Evolutionary conservation across 2,113 vertebrate genomes (phyloP).

Genomic region (Genyomyrus donnyi): DNA sequence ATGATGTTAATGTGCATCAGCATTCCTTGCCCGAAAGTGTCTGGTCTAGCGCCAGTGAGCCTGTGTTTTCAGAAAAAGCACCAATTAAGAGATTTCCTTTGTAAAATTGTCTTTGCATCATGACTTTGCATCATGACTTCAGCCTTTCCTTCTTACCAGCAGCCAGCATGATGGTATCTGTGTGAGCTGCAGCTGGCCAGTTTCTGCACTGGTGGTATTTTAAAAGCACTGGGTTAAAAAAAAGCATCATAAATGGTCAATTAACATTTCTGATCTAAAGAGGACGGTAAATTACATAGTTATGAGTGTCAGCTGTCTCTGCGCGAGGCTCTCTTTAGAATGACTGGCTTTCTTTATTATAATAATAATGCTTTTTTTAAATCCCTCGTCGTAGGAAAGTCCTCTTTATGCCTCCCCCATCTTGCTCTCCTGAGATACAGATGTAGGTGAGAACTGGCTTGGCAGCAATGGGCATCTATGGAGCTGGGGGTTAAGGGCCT

Average conservation of each 20-base stretch:
- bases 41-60: not conserved
- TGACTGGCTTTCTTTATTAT: not conserved
- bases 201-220: not conserved
- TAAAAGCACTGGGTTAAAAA: too few species aligned
- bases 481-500: not conserved
- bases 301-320: not conserved
- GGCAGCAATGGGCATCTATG: not conserved
- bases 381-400: not conserved
- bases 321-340: not conserved
- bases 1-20: not conserved
- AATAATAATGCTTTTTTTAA: not conserved
- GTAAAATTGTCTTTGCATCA: not conserved
- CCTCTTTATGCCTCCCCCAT: not conserved
- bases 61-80: not conserved
- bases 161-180: not conserved
- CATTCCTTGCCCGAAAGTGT: not conserved
- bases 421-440: not conserved
- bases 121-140: not conserved
- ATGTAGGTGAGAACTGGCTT: not conserved
- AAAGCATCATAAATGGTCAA: not conserved
- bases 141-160: not conserved
- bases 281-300: not conserved
- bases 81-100: not conserved
- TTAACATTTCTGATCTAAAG: not conserved
- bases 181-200: not conserved